Evolutionary conservation across 2,797 vertebrate genomes (phyloP).

Genomic region (Hozukius guyotensis): DNA sequence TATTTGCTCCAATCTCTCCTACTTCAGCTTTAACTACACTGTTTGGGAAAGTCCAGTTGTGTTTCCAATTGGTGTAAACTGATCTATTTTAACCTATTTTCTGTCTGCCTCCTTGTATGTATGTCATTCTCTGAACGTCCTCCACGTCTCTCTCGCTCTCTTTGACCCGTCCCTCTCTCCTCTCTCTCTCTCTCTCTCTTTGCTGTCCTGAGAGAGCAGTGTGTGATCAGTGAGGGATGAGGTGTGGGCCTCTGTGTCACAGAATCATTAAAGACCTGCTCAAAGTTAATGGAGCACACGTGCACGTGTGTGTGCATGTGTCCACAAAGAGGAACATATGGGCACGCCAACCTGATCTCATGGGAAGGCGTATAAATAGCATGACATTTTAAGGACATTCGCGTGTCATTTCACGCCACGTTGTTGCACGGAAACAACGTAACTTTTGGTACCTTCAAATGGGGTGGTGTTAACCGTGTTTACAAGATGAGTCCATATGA

Average conservation of each 20-base stretch:
- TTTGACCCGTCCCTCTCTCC: background rate
- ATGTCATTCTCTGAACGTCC: slow-evolving; percentile 7
- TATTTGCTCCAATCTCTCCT: too few species aligned
- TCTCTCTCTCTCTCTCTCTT: background rate
- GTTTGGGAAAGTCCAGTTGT: background rate
- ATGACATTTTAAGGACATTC: background rate
- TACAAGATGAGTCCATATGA: too few species aligned
- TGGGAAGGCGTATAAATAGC: background rate
- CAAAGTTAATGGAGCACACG: slow-evolving; percentile 39
- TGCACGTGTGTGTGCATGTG: background rate
- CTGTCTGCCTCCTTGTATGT: background rate
- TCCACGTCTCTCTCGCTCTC: background rate
- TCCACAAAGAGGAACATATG: background rate
- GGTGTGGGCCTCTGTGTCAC: slow-evolving; percentile 51
- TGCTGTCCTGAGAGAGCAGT: slow-evolving; percentile 11
- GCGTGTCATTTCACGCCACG: background rate
- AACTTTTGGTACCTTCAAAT: too few species aligned
- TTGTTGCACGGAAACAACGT: too few species aligned
- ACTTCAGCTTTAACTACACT: too few species aligned
- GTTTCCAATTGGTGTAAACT: background rate
- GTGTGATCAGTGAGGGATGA: slow-evolving; percentile 49
- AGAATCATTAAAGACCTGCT: slow-evolving; percentile 51
- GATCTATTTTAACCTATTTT: background rate
- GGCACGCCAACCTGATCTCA: background rate
- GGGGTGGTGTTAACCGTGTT: too few species aligned